Evolutionary conservation across 92 coral and sea anemone genomes (phyloP).

Genomic region (Diadumene lineata): DNA sequence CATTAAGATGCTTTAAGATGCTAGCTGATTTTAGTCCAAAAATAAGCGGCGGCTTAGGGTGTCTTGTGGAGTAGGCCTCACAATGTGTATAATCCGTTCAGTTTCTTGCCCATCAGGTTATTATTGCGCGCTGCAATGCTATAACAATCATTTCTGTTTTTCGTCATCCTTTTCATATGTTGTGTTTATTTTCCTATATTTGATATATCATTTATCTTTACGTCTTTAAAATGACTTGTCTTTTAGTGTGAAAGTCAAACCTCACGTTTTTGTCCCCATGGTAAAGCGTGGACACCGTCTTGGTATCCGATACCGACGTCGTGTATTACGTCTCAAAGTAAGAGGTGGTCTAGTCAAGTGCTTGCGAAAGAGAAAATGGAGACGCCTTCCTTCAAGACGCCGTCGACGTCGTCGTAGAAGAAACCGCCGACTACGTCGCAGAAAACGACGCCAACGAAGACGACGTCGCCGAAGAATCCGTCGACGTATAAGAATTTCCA

Average conservation of each 20-base stretch:
- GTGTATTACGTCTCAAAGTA: background rate
- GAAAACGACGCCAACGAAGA: conserved; percentile 3
- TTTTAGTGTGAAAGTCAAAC: conserved; percentile 1
- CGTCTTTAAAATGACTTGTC: background rate
- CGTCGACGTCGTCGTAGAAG: conserved; percentile 21
- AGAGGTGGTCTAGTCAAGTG: background rate
- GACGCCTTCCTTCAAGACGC: conserved; percentile 1
- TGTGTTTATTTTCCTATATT: too few relatives aligned
- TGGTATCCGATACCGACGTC: background rate
- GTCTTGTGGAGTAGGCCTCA: too few relatives aligned
- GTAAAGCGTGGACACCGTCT: background rate
- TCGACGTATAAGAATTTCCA: background rate
- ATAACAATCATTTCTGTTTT: too few relatives aligned
- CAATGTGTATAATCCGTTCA: too few relatives aligned
- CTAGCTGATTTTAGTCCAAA: too few relatives aligned
- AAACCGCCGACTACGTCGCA: background rate
- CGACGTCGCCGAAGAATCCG: background rate
- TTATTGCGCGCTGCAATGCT: too few relatives aligned
- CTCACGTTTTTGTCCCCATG: background rate
- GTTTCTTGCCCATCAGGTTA: too few relatives aligned
- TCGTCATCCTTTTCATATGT: too few relatives aligned
- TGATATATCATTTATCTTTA: too few relatives aligned
- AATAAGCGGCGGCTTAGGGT: too few relatives aligned
- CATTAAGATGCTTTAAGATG: too few relatives aligned
- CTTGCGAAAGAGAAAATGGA: conserved; percentile 7